Conservation (phyloP, 92 coral and sea anemone genomes). For the Epizoanthus scotinus region DNA sequence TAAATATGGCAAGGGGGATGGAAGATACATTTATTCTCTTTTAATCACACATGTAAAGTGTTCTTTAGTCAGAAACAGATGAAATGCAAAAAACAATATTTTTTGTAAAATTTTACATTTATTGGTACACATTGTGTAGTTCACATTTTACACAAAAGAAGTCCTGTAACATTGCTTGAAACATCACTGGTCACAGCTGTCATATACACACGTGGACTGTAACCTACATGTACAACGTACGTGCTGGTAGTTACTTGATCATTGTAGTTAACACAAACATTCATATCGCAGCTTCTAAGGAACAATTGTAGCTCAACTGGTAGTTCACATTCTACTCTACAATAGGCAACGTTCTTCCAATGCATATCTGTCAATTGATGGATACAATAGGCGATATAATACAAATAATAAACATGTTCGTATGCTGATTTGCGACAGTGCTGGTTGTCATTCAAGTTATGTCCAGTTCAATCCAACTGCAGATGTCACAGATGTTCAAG, state of each 20-base stretch:
- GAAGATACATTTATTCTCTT: too few relatives aligned
- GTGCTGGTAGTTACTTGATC: too few relatives aligned
- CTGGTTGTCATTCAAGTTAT: constrained; percentile 6
- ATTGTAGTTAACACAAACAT: neutral
- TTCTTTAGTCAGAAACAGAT: too few relatives aligned
- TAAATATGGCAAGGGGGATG: too few relatives aligned
- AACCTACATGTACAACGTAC: neutral
- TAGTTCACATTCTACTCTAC: neutral
- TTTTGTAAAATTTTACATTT: constrained; percentile 26
- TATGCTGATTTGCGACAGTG: neutral
- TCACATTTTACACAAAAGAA: constrained; percentile 18
- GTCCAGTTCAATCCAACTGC: constrained; percentile 36
- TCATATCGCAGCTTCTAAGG: neutral
- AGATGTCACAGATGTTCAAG: constrained; percentile 21
- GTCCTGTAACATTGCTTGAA: constrained; percentile 22
- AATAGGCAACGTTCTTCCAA: neutral
- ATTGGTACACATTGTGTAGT: constrained; percentile 18
- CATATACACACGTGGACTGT: neutral
- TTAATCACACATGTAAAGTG: too few relatives aligned
- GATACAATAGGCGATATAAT: neutral
- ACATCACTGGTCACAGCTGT: constrained; percentile 22
- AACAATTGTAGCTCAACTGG: too few relatives aligned
- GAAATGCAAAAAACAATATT: too few relatives aligned
- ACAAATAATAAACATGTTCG: neutral
- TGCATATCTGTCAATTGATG: neutral